These are phyloP conservation scores for Calephelis nemesis DNA, from an alignment of 1,140 invertebrate species.

Conservation along the genomic window DNA sequence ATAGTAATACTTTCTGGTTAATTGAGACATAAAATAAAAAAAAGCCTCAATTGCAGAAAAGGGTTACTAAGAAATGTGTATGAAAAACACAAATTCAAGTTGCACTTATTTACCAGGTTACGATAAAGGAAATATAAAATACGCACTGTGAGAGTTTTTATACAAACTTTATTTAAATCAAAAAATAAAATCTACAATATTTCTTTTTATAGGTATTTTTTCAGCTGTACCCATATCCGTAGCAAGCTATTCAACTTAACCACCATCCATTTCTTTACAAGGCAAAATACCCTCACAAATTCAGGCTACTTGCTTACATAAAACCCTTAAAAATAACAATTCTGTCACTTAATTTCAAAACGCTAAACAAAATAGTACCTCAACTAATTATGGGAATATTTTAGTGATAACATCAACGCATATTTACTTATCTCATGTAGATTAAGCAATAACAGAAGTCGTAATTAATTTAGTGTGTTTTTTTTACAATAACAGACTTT, in stretches of 20 bases:
- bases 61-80: no score
- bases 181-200: slow-evolving; percentile 78
- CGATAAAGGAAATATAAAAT: slow-evolving; percentile 28
- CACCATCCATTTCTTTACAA: slow-evolving; percentile 40
- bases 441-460: slow-evolving; percentile 1
- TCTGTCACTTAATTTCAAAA: slow-evolving; percentile 40
- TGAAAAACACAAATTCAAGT: no score
- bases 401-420: slow-evolving; percentile 21
- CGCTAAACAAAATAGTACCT: slow-evolving; percentile 34
- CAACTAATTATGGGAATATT: slow-evolving; percentile 41
- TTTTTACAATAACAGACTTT: slow-evolving; percentile 15
- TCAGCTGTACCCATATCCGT: slow-evolving; percentile 55
- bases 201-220: slow-evolving; percentile 66
- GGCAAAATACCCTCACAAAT: slow-evolving; percentile 50
- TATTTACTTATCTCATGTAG: neutral
- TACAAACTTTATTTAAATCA: slow-evolving; percentile 79
- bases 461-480: neutral
- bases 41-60: no score
- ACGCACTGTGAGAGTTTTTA: slow-evolving; percentile 48
- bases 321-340: slow-evolving; percentile 32
- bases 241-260: slow-evolving; percentile 40
- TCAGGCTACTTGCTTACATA: slow-evolving; percentile 8
- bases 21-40: no score
- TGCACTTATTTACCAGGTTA: no score
- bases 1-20: no score